Evolutionary conservation across 2,888 invertebrate genomes (phyloP).

Genomic region (Stomorhina lunata): DNA sequence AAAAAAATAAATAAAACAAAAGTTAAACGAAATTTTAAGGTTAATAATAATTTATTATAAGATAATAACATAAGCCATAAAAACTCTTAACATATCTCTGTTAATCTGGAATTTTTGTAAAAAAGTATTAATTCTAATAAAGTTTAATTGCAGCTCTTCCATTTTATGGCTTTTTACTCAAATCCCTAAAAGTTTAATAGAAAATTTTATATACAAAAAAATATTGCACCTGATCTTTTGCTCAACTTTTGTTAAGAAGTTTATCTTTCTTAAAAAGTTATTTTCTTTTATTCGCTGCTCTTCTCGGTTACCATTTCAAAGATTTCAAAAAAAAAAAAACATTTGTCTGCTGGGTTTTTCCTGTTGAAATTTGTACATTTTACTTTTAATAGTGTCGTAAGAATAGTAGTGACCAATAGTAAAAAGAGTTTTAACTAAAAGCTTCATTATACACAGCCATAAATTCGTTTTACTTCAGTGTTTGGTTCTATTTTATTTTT

Average conservation of each 20-base stretch:
- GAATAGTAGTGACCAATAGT: constrained; percentile 33
- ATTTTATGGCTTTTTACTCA: too few species aligned
- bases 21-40: too few species aligned
- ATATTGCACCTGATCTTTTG: constrained; percentile 5
- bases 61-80: too few species aligned
- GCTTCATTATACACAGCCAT: constrained; percentile 39
- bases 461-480: constrained; percentile 8
- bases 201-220: background rate
- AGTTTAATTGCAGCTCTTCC: background rate
- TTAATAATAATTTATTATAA: too few species aligned
- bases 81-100: too few species aligned
- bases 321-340: background rate
- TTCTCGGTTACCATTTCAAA: background rate
- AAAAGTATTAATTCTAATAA: background rate
- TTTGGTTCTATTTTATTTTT: background rate
- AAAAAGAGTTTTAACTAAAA: constrained; percentile 31
- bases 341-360: background rate
- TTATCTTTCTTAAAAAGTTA: background rate
- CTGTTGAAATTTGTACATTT: constrained; percentile 28
- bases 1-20: too few species aligned
- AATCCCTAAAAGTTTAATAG: too few species aligned
- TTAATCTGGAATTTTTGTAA: background rate
- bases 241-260: background rate
- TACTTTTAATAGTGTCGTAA: constrained; percentile 40
- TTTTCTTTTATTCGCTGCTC: background rate